These are phyloP conservation scores for Bubo bubo DNA, from an alignment of 2,113 vertebrate genomes.

Conservation along the genomic window DNA sequence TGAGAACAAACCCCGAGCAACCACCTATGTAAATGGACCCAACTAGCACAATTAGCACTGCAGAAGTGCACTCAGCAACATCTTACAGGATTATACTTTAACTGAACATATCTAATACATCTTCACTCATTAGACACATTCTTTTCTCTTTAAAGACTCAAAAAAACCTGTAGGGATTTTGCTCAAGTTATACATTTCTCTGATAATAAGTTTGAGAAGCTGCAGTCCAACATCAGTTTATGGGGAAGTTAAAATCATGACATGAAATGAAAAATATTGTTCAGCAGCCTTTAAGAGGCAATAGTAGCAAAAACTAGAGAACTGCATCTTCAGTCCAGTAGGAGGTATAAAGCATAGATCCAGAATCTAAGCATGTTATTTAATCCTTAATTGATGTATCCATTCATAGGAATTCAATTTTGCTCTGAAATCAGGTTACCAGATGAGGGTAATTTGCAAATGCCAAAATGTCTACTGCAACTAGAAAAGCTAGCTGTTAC, in stretches of 20 bases:
- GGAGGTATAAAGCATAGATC: background rate
- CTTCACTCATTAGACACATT: background rate
- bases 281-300: background rate
- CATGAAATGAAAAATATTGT: background rate
- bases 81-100: background rate
- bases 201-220: background rate
- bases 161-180: background rate
- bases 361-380: background rate
- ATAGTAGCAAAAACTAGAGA: background rate
- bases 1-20: fast-evolving
- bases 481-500: background rate
- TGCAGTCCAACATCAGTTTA: background rate
- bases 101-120: background rate
- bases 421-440: background rate
- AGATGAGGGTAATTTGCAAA: background rate
- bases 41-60: background rate
- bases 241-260: background rate
- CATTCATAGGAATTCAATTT: background rate
- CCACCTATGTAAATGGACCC: background rate
- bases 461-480: background rate
- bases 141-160: background rate
- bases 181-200: background rate
- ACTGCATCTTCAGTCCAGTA: background rate
- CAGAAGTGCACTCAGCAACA: background rate
- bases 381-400: background rate